phyloP scores from a whole-genome alignment of 64 coral and sea anemone species.

The Montipora sp. region DNA sequence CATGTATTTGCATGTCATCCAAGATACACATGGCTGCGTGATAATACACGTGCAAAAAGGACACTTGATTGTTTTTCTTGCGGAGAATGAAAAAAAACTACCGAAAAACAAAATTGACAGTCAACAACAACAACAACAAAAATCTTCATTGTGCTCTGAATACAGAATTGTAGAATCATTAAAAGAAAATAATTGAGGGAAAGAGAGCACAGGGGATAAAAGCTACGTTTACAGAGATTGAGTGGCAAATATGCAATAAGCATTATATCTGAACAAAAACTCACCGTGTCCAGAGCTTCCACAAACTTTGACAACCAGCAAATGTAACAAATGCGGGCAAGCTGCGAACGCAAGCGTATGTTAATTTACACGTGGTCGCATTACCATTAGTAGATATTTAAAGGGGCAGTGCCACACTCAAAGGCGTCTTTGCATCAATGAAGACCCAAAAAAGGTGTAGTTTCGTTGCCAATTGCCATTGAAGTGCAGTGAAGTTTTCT shows the following conservation, averaged over 20 bases:
- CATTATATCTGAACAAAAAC: background rate
- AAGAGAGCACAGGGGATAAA: too few relatives aligned
- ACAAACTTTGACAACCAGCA: conserved; percentile 92
- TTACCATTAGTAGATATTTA: too few relatives aligned
- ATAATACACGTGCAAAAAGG: conserved; percentile 91
- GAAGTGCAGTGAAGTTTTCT: too few relatives aligned
- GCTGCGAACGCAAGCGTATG: conserved; percentile 32
- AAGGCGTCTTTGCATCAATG: too few relatives aligned
- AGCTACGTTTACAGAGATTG: too few relatives aligned
- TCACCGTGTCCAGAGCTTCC: conserved; percentile 97
- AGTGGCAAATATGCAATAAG: too few relatives aligned
- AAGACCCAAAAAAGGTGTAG: too few relatives aligned
- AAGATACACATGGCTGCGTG: conserved; percentile 86
- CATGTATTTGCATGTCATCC: conserved; percentile 91
- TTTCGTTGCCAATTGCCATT: too few relatives aligned
- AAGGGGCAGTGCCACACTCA: too few relatives aligned
- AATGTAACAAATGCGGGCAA: conserved; percentile 82
- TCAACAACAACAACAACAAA: too few relatives aligned
- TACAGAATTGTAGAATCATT: too few relatives aligned
- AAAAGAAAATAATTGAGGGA: background rate
- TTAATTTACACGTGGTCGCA: background rate
- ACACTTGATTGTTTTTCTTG: conserved; percentile 90
- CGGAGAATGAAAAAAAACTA: conserved; percentile 96
- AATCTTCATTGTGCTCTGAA: too few relatives aligned
- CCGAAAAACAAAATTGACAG: background rate